Base-by-base conservation (phyloP, 2,113 vertebrate species). In the Apodemus sylvaticus region DNA sequence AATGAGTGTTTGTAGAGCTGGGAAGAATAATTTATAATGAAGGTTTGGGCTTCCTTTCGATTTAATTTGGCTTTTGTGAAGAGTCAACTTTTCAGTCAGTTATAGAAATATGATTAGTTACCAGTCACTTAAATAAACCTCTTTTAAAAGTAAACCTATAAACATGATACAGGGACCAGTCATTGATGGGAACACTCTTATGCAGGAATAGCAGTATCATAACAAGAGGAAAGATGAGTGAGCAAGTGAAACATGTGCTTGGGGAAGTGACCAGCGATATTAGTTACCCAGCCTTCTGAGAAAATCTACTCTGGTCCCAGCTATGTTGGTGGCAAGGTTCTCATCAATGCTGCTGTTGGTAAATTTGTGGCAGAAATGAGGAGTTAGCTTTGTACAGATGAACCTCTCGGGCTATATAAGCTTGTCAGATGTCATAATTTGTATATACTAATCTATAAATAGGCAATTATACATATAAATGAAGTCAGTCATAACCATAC, bases 61-160 rank as follows among this genome's bases (percentile, higher is more conserved):
- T 97, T 98, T 96, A 97, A 98, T 97, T 98, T 95, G 98, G 96
- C 96, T 98, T 98, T 98, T 98, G 98, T 87, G 97, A 70, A 94
- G 96, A 98, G 97, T 96, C 97, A 97, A 97, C 96, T 98, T 98
- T 98, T 98, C 97, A 97, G 97, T 97, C 96, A 97, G 98, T 98
- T 98, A 98, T 95, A 97, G 97, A 98, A 96, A 96, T 97, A 97
- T 98, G 98, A 98, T 97, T 96, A 97, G 96, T 97, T 97, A 97
- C 96, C 93, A 95, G 96, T 97, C 97, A 98, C 98, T 98, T 98
- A 97, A 97, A 97, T 98, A 98, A 98, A 98, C 98, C 97, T 93
- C 97, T 97, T 98, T 98, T 97, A 97, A 98, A 98, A 98, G 98
- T 90, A 98, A 98, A 98, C 97, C 98, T 98, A 98, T 98, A 97